Conservation (phyloP, 2,888 invertebrate genomes). For the Calliphora vomitoria region DNA sequence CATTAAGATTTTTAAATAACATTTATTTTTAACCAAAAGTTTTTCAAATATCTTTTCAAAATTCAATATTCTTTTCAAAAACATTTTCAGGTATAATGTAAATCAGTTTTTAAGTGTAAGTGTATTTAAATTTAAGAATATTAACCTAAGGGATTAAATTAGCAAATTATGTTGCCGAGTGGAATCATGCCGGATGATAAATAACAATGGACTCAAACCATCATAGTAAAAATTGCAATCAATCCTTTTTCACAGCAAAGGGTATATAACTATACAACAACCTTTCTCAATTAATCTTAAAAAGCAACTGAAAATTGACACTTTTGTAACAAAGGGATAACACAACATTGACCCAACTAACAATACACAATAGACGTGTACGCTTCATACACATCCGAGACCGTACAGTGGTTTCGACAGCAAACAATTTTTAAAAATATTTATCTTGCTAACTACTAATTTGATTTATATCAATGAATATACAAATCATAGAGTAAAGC, state of each 20-base stretch:
- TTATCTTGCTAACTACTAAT: too few relatives aligned
- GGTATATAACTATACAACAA: background rate
- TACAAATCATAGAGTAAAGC: too few relatives aligned
- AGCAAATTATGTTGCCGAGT: constrained; percentile 6
- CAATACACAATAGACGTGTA: background rate
- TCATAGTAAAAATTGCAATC: constrained; percentile 15
- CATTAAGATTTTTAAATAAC: background rate
- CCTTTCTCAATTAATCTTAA: constrained; percentile 47
- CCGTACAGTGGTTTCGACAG: background rate
- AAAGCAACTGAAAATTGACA: constrained; percentile 37
- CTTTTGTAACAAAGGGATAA: constrained; percentile 38
- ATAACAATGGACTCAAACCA: background rate
- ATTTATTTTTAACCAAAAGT: background rate
- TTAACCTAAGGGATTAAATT: constrained; percentile 19
- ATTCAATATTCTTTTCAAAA: background rate
- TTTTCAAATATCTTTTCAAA: background rate
- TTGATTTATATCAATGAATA: too few relatives aligned
- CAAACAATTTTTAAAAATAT: too few relatives aligned
- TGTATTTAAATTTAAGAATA: background rate
- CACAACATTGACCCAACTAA: background rate
- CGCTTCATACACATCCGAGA: background rate
- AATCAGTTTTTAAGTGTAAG: background rate
- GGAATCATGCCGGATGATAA: background rate
- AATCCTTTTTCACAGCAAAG: constrained; percentile 9
- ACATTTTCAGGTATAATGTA: background rate